Evolutionary conservation across 2,888 invertebrate genomes (phyloP).

Genomic region (Rhamnusium bicolor): DNA sequence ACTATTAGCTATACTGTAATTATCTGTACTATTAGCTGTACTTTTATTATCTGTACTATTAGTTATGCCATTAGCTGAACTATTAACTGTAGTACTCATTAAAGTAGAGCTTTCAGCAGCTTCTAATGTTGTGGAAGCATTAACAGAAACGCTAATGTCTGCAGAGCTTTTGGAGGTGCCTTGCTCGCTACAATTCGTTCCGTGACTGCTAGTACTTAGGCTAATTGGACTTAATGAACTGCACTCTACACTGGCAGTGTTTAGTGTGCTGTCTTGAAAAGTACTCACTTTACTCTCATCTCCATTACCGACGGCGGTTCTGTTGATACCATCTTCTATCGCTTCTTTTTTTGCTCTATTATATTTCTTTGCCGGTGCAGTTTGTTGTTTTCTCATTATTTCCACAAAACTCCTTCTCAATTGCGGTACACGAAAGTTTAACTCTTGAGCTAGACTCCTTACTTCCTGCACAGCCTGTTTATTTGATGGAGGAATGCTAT

Average conservation of each 20-base stretch:
- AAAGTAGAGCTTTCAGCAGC: too few species aligned
- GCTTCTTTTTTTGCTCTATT: not conserved
- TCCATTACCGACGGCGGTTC: not conserved
- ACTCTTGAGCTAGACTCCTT: slow-evolving; percentile 28
- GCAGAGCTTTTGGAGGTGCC: too few species aligned
- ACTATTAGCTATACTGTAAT: not conserved
- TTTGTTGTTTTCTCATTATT: slow-evolving; percentile 9
- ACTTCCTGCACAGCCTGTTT: not conserved
- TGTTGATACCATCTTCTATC: not conserved
- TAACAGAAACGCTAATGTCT: too few species aligned
- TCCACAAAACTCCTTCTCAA: slow-evolving; percentile 35
- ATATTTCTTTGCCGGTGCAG: not conserved
- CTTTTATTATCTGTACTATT: not conserved
- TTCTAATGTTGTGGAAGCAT: not conserved
- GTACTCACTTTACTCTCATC: not conserved
- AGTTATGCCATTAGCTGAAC: too few species aligned
- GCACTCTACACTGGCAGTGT: too few species aligned
- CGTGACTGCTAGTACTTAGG: too few species aligned
- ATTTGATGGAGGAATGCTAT: not conserved
- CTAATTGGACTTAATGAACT: too few species aligned
- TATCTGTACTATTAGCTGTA: too few species aligned
- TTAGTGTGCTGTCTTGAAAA: not conserved
- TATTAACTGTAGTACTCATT: too few species aligned
- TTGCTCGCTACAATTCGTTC: too few species aligned
- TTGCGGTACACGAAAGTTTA: slow-evolving; percentile 29